phyloP scores from a whole-genome alignment of 2,113 vertebrate species.

The Myxocyprinus asiaticus region DNA sequence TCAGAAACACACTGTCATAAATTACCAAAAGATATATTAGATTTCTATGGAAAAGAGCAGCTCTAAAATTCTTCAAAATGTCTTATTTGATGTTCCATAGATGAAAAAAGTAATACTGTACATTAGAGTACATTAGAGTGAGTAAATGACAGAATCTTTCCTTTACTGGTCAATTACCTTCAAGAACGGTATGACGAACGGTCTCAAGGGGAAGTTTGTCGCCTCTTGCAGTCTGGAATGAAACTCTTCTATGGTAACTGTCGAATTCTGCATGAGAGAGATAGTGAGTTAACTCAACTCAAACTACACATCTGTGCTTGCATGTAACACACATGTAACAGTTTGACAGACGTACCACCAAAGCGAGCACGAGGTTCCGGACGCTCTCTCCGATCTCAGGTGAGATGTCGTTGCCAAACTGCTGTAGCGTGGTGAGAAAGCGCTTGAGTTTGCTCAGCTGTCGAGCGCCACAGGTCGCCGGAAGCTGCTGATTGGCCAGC shows the following conservation, averaged over 20 bases:
- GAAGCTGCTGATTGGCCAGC: slow-evolving; percentile 94
- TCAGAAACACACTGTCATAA: too few relatives aligned
- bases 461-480: slow-evolving; percentile 93
- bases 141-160: too few relatives aligned
- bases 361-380: slow-evolving; percentile 89
- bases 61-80: too few relatives aligned
- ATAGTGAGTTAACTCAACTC: not conserved
- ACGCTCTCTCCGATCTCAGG: slow-evolving; percentile 98
- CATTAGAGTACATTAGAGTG: too few relatives aligned
- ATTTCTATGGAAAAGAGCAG: too few relatives aligned
- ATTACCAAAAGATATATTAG: too few relatives aligned
- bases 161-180: slow-evolving; percentile 78
- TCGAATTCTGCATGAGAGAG: slow-evolving; percentile 84
- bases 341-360: slow-evolving; percentile 83
- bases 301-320: not conserved
- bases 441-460: slow-evolving; percentile 99
- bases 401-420: slow-evolving; percentile 98
- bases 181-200: slow-evolving; percentile 97
- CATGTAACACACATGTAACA: not conserved
- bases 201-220: slow-evolving; percentile 95
- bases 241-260: slow-evolving; percentile 97
- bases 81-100: not conserved
- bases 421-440: slow-evolving; percentile 96
- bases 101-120: not conserved
- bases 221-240: slow-evolving; percentile 97